Conservation (phyloP, 2,113 vertebrate species). For the Heterochromis multidens region DNA sequence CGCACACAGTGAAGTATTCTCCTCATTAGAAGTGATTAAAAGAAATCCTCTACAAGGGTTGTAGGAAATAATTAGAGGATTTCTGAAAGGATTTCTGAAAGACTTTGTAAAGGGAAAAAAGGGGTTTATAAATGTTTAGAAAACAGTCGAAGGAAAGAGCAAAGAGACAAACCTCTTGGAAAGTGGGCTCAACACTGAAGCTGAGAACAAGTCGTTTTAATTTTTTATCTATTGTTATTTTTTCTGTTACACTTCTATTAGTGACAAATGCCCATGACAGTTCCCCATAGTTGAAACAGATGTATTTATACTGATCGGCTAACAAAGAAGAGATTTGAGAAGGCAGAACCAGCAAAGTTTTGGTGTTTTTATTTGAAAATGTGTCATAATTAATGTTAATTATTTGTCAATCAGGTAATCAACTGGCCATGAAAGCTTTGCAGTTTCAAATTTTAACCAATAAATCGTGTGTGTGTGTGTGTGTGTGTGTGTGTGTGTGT, state of each 20-base stretch:
- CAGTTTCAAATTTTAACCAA: neutral
- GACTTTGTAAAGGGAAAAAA: neutral
- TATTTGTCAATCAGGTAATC: neutral
- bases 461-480: neutral
- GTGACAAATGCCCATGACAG: neutral
- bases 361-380: neutral
- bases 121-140: neutral
- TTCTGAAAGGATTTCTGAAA: neutral
- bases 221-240: neutral
- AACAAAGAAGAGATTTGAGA: neutral
- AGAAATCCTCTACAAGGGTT: neutral
- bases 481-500: neutral
- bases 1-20: neutral
- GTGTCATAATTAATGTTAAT: neutral
- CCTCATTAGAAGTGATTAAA: neutral
- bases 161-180: neutral
- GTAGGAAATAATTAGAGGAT: neutral
- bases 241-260: neutral
- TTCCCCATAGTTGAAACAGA: neutral
- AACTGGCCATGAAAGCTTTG: neutral
- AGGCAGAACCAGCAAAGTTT: neutral
- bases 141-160: neutral
- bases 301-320: neutral
- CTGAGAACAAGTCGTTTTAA: neutral
- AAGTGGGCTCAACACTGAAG: neutral